These are phyloP conservation scores for Tachuris rubrigastra DNA, from an alignment of 2,113 vertebrate species.

Conservation along the genomic window DNA sequence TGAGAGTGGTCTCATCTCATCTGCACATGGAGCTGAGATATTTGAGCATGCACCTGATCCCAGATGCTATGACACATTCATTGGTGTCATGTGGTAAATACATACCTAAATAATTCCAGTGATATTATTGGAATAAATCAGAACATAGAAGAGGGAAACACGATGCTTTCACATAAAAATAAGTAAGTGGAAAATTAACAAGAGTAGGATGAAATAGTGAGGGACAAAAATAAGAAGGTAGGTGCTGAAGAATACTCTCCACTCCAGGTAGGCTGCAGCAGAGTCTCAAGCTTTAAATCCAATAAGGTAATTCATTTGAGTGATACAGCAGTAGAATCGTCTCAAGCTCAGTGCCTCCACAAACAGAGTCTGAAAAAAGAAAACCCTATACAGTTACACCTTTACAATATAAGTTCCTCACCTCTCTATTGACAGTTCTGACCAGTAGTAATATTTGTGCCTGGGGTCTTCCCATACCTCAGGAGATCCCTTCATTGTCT, in stretches of 20 bases:
- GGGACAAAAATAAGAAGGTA: background rate
- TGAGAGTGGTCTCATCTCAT: background rate
- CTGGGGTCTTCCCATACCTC: background rate
- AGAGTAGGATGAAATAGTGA: background rate
- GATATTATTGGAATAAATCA: background rate
- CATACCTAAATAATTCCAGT: background rate
- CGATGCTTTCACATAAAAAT: background rate
- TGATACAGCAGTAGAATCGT: background rate
- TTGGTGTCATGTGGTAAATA: background rate
- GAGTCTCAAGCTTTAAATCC: background rate
- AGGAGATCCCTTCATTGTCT: background rate
- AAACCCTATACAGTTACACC: background rate
- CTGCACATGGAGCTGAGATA: background rate
- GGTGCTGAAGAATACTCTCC: background rate
- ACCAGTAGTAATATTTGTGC: background rate
- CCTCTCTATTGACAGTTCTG: background rate
- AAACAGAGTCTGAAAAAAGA: background rate
- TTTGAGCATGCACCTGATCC: background rate
- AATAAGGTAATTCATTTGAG: background rate
- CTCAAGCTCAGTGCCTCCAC: background rate
- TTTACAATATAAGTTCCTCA: background rate
- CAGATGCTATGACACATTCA: background rate
- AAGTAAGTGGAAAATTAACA: background rate
- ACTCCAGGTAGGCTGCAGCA: background rate
- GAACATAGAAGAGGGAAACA: background rate